phyloP scores from a whole-genome alignment of 2,888 invertebrate species.

The Deilephila elpenor region DNA sequence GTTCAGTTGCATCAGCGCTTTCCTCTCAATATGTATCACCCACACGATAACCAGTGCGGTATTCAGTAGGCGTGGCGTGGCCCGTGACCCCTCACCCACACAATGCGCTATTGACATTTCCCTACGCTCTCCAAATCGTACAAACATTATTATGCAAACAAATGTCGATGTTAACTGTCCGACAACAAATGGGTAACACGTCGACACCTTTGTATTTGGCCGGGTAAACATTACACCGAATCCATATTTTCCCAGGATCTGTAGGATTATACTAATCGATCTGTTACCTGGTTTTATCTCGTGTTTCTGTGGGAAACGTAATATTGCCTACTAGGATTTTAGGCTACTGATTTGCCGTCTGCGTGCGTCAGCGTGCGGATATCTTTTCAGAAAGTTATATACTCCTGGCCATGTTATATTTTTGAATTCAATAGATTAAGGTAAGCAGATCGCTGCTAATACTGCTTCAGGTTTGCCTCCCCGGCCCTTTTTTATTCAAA shows the following conservation, averaged over 20 bases:
- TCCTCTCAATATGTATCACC: not conserved
- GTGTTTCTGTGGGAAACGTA: too few species aligned
- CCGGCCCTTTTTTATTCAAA: too few species aligned
- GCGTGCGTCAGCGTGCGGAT: too few species aligned
- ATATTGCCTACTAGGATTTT: too few species aligned
- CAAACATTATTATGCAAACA: constrained; percentile 53
- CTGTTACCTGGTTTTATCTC: not conserved
- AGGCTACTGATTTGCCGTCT: too few species aligned
- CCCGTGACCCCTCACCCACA: constrained; percentile 64
- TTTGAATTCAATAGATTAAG: too few species aligned
- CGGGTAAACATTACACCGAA: constrained; percentile 59
- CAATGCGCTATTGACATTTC: constrained; percentile 58
- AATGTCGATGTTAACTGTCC: constrained; percentile 57
- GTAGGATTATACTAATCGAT: not conserved
- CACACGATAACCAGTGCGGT: constrained; percentile 33
- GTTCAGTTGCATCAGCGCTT: not conserved
- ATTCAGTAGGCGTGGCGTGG: constrained; percentile 33
- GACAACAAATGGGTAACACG: constrained; percentile 61
- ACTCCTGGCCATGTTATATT: too few species aligned
- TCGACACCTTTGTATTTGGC: constrained; percentile 73
- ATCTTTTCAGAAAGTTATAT: too few species aligned
- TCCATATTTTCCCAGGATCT: constrained; percentile 65
- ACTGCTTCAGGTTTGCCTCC: too few species aligned
- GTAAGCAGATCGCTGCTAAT: too few species aligned
- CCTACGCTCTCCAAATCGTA: constrained; percentile 50